Evolutionary conservation across 1,140 invertebrate genomes (phyloP).

Genomic region (Diorhabda elongata): DNA sequence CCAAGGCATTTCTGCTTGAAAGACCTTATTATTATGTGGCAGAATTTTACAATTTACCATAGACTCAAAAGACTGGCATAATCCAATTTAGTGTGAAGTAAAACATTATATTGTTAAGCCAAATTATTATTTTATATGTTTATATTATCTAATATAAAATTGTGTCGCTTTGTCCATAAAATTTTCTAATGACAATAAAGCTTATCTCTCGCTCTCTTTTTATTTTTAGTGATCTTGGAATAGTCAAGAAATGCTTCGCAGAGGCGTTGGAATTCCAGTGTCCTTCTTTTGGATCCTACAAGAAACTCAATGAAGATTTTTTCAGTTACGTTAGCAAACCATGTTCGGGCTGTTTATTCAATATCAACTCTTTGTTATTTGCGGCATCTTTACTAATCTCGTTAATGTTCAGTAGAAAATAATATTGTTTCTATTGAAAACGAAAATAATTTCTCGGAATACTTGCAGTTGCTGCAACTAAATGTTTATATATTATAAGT

Average conservation of each 20-base stretch:
- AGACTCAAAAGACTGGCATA: too few species aligned
- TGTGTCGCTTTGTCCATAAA: too few species aligned
- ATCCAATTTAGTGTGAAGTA: too few species aligned
- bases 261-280: neutral
- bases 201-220: neutral
- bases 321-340: conserved; percentile 13
- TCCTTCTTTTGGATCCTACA: neutral
- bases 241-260: conserved; percentile 12
- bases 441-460: too few species aligned
- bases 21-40: too few species aligned
- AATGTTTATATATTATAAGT: too few species aligned
- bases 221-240: conserved; percentile 10
- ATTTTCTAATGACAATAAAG: too few species aligned
- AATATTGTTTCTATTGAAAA: neutral
- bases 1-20: neutral
- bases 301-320: conserved; percentile 14
- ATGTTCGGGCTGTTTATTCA: conserved; percentile 8
- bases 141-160: too few species aligned
- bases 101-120: too few species aligned
- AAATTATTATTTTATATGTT: too few species aligned
- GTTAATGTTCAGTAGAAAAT: neutral
- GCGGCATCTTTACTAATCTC: neutral
- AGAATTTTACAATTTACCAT: too few species aligned
- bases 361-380: neutral
- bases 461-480: too few species aligned